phyloP scores from a whole-genome alignment of 2,113 vertebrate species.

The Atherinomorus stipes region DNA sequence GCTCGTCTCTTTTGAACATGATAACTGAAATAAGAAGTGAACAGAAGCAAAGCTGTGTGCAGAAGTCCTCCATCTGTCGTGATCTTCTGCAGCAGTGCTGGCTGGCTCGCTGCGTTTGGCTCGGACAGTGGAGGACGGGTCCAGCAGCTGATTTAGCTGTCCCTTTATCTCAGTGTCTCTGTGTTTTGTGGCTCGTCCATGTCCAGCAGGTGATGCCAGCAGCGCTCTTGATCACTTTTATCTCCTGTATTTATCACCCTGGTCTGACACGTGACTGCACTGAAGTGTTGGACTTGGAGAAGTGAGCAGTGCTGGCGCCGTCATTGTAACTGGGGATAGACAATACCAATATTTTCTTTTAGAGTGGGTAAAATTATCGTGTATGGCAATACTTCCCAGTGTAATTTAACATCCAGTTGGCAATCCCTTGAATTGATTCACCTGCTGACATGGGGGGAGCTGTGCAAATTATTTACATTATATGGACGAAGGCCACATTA shows the following conservation, averaged over 20 bases:
- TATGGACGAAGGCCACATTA: no score
- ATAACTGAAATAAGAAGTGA: neutral
- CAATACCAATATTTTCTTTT: no score
- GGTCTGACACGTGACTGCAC: conserved; percentile 27
- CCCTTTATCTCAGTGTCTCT: conserved; percentile 28
- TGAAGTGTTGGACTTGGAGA: neutral
- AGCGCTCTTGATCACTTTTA: conserved; percentile 59
- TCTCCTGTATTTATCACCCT: conserved; percentile 42
- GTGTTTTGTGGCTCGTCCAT: conserved; percentile 41
- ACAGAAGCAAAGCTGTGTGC: neutral
- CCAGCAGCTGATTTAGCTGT: conserved; percentile 48
- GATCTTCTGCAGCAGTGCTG: neutral
- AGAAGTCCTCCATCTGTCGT: neutral
- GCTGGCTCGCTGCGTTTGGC: conserved; percentile 1
- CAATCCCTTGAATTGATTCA: no score
- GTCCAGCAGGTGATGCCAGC: conserved; percentile 41
- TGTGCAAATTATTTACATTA: no score
- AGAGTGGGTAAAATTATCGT: no score
- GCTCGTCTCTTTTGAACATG: neutral
- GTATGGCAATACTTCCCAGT: no score
- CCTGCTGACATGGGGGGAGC: no score
- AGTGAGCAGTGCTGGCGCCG: no score
- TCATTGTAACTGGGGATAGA: no score
- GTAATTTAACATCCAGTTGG: no score
- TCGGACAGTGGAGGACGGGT: conserved; percentile 17